phyloP scores from a whole-genome alignment of 2,888 invertebrate genomes.

The Erebia epiphron region DNA sequence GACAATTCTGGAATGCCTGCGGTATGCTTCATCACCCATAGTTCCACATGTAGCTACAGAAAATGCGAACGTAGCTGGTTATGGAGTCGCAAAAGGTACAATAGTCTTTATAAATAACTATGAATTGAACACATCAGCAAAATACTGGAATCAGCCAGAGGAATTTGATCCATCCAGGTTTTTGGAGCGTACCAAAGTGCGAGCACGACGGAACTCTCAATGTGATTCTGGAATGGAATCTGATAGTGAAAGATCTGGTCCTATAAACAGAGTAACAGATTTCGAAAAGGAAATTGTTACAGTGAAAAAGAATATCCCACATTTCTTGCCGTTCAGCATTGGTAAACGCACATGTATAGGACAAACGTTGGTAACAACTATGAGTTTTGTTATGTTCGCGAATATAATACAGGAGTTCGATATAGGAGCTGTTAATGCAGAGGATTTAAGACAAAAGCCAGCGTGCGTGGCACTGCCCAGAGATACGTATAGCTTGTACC shows the following conservation, averaged over 20 bases:
- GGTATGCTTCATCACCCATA: conserved; percentile 93
- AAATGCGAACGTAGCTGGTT: conserved; percentile 88
- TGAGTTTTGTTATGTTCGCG: conserved; percentile 88
- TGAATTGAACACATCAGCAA: conserved; percentile 87
- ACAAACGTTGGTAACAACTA: conserved; percentile 89
- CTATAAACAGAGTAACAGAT: conserved; percentile 52
- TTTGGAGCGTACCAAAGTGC: conserved; percentile 74
- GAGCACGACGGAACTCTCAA: conserved; percentile 68
- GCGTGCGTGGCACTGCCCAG: conserved; percentile 90
- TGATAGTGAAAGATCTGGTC: conserved; percentile 63
- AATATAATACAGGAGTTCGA: conserved; percentile 88
- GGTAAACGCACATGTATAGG: conserved; percentile 95
- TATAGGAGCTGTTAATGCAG: conserved; percentile 79
- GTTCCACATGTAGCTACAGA: conserved; percentile 94
- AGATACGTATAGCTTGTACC: conserved; percentile 85
- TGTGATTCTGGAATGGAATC: conserved; percentile 84
- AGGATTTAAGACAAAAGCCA: conserved; percentile 82
- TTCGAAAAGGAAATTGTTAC: conserved; percentile 65
- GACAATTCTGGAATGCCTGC: conserved; percentile 89
- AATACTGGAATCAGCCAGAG: conserved; percentile 88
- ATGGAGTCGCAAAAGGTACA: conserved; percentile 88
- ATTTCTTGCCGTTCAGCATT: conserved; percentile 93
- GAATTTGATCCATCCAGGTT: conserved; percentile 90
- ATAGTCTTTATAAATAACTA: conserved; percentile 93
- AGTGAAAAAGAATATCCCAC: conserved; percentile 83